Evolutionary conservation across 1,140 invertebrate genomes (phyloP), one percentile per base, ranked within the genome.

Genomic region (Aphaenogaster ashmeadi): DNA sequence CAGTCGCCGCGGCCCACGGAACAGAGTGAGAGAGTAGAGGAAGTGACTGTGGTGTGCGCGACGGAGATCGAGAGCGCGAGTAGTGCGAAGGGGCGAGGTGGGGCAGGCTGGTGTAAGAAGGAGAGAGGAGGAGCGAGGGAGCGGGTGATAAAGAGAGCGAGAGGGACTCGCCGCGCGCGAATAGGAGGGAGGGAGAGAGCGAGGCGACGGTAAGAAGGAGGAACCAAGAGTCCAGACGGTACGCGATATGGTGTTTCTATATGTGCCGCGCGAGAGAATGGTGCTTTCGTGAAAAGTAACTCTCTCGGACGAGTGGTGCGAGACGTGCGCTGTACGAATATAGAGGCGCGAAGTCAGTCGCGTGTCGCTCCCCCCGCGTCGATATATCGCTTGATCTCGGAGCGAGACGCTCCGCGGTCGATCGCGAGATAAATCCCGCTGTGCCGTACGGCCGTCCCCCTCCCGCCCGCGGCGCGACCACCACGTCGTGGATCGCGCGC

Each of bases 21-120:
- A 87, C 41, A 62, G 86, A 87, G 60, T 13, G 67, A 87, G 66
- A 72, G 74, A 79, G 54, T 79, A 86, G 85, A 84, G 54, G 41
- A 87, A 89, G 36, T 72, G 78, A 54, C 54, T 21, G 44, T 11
- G 13, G 54, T 15, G 56, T n/a, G 38, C 21, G 79, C 58, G 80
- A 77, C 47, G 58, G 38, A 67, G 89, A 86, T 77, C 71, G 54
- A 60, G 41, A 81, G 60, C 80, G 77, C 38, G 62, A 64, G 60
- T 11, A 60, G 64, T 71, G 74, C 47, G 60, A 80, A 89, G 87
- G 80, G 78, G 47, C 66, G 85, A 78, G 71, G 88, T 71, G 88
- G 66, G 62, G 88, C 84, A 36, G 74, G 64, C 58, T 72, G 62
- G 67, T 21, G 69, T 36, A 79, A 89, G 89, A 83, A 62, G 67